Conservation (phyloP, 2,888 invertebrate genomes). For the Rambutsinella grinnellia region DNA sequence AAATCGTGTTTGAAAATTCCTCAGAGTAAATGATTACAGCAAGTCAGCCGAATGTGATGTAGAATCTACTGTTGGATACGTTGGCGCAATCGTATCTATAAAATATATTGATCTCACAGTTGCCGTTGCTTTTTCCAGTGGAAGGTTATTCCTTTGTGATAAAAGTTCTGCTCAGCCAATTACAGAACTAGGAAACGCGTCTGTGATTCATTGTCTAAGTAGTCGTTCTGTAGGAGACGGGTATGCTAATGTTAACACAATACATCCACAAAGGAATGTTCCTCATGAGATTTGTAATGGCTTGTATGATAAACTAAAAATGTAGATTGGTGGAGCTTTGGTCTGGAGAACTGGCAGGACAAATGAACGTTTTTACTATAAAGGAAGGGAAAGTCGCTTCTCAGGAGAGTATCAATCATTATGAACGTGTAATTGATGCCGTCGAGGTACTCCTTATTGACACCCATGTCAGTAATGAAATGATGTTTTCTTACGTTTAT, state of each 20-base stretch:
- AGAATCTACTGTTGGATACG: conserved; percentile 64
- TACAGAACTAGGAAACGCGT: conserved; percentile 63
- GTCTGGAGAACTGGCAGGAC: conserved; percentile 88
- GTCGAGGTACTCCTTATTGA: conserved; percentile 79
- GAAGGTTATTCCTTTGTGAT: conserved; percentile 63
- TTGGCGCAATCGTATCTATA: conserved; percentile 64
- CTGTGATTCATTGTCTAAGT: conserved; percentile 63
- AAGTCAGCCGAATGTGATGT: conserved; percentile 59
- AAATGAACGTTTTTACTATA: conserved; percentile 83
- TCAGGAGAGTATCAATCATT: conserved; percentile 79
- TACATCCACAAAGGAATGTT: not conserved
- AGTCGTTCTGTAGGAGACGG: conserved; percentile 52
- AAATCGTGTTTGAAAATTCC: too few species aligned
- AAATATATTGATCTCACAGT: conserved; percentile 55
- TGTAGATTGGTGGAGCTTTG: conserved; percentile 78
- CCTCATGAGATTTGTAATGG: conserved; percentile 22
- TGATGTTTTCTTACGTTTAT: conserved; percentile 84
- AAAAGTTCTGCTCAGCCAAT: conserved; percentile 55
- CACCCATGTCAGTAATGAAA: conserved; percentile 64
- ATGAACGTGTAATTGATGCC: conserved; percentile 74
- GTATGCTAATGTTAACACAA: conserved; percentile 30
- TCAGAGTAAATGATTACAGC: conserved; percentile 60
- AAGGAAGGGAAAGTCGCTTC: conserved; percentile 79
- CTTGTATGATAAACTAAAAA: too few species aligned
- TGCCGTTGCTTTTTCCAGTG: conserved; percentile 62